Conservation (phyloP, 2,888 invertebrate genomes). For the Spisula solida region DNA sequence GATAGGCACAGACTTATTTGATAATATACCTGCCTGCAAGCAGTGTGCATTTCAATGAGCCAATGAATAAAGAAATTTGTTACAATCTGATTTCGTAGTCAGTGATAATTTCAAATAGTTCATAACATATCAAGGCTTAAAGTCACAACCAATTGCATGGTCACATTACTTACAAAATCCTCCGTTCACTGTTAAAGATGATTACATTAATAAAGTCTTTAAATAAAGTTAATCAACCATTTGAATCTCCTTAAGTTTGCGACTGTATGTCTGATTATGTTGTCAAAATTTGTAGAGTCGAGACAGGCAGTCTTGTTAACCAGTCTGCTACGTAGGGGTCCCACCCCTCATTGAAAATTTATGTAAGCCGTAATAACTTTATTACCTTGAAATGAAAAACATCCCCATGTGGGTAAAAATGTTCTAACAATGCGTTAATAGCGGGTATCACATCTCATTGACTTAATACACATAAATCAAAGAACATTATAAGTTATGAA, state of each 20-base stretch:
- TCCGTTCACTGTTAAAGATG: slow-evolving; percentile 35
- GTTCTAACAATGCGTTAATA: not conserved
- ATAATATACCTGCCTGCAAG: not conserved
- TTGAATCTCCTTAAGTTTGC: slow-evolving; percentile 44
- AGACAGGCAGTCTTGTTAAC: slow-evolving; percentile 53
- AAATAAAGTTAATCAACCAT: slow-evolving; percentile 42
- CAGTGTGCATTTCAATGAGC: not conserved
- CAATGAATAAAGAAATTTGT: not conserved
- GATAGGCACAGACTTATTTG: not conserved
- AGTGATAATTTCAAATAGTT: slow-evolving; percentile 15
- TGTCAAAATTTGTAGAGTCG: slow-evolving; percentile 45
- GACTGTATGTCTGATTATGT: slow-evolving; percentile 50
- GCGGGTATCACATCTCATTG: not conserved
- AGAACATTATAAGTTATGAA: not conserved
- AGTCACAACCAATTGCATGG: slow-evolving; percentile 34
- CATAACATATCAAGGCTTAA: not conserved
- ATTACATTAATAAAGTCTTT: slow-evolving; percentile 51
- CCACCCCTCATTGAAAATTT: slow-evolving; percentile 52
- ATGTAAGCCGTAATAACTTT: slow-evolving; percentile 52
- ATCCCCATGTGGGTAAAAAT: slow-evolving; percentile 20
- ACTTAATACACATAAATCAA: slow-evolving; percentile 4
- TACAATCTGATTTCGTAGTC: not conserved
- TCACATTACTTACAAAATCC: slow-evolving; percentile 25
- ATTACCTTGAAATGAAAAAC: slow-evolving; percentile 53
- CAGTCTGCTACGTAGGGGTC: slow-evolving; percentile 44